Evolutionary conservation across 2,888 invertebrate species (phyloP).

Genomic region (Apocheima hispidaria): DNA sequence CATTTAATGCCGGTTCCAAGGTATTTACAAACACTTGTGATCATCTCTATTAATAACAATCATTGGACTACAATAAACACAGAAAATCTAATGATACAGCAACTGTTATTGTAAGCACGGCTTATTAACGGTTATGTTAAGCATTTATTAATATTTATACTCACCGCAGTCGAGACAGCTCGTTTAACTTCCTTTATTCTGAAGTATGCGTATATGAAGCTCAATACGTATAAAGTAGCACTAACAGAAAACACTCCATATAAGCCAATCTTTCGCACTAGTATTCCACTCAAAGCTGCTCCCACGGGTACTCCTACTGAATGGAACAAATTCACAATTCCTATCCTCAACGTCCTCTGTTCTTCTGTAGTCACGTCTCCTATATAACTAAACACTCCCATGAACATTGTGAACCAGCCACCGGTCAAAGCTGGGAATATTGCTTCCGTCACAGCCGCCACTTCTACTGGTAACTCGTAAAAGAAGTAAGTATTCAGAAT

Average conservation of each 20-base stretch:
- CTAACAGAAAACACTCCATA: conserved; percentile 94
- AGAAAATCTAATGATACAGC: conserved; percentile 4
- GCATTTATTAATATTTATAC: conserved; percentile 49
- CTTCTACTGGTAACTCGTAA: conserved; percentile 92
- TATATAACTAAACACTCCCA: conserved; percentile 96
- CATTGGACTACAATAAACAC: conserved; percentile 3
- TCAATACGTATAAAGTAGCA: conserved; percentile 90
- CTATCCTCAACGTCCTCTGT: conserved; percentile 93
- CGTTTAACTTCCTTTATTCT: conserved; percentile 89
- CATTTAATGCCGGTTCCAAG: conserved; percentile 54
- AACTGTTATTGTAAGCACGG: not conserved
- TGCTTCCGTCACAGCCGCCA: conserved; percentile 92
- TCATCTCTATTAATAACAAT: conserved; percentile 32
- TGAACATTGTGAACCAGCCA: conserved; percentile 96
- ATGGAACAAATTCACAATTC: conserved; percentile 95
- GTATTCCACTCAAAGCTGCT: conserved; percentile 94
- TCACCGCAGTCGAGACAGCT: conserved; percentile 65
- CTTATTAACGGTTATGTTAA: conserved; percentile 22
- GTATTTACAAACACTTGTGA: conserved; percentile 41
- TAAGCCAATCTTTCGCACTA: conserved; percentile 91
- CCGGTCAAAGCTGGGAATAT: conserved; percentile 93
- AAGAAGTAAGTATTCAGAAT: conserved; percentile 93
- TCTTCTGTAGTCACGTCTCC: conserved; percentile 94
- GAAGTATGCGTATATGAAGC: conserved; percentile 91
- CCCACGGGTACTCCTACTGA: conserved; percentile 96